Evolutionary conservation across 1,140 invertebrate species (phyloP).

Genomic region (Halictus rubicundus): DNA sequence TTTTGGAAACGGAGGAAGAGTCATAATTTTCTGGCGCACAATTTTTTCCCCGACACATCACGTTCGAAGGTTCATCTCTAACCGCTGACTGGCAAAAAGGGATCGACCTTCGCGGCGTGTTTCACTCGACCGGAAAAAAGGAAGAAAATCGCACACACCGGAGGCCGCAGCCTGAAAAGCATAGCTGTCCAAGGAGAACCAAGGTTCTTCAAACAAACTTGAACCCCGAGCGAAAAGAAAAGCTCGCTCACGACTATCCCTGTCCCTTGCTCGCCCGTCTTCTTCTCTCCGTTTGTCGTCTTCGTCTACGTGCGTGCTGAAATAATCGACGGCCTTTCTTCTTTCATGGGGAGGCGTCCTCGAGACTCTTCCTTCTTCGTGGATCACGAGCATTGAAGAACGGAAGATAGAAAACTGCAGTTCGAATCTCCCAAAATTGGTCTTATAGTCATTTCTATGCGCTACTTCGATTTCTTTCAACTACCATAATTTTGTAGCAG

Average conservation of each 20-base stretch:
- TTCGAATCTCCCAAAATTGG: too few relatives aligned
- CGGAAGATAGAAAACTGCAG: too few relatives aligned
- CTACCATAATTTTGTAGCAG: too few relatives aligned
- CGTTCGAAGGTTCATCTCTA: background rate
- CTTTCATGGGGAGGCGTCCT: conserved; percentile 23
- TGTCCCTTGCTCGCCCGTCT: conserved; percentile 11
- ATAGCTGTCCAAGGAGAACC: conserved; percentile 5
- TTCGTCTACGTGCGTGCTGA: conserved; percentile 3
- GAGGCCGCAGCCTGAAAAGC: conserved; percentile 2
- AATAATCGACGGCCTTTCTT: conserved; percentile 34
- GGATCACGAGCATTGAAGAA: too few relatives aligned
- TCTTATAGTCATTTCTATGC: too few relatives aligned
- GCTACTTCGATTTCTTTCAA: too few relatives aligned
- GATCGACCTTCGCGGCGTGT: background rate
- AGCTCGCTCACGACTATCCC: conserved; percentile 4
- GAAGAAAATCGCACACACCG: background rate
- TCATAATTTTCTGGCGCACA: too few relatives aligned
- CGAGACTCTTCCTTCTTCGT: conserved; percentile 19
- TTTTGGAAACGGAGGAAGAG: too few relatives aligned
- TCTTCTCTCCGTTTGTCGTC: conserved; percentile 27
- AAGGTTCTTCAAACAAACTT: conserved; percentile 52
- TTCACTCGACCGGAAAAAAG: background rate
- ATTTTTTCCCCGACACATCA: too few relatives aligned
- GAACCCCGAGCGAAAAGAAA: conserved; percentile 33
- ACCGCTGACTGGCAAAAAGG: background rate